Evolutionary conservation across 2,888 invertebrate species (phyloP), one percentile per base, ranked within the genome.

Genomic region (Athetis lepigone): DNA sequence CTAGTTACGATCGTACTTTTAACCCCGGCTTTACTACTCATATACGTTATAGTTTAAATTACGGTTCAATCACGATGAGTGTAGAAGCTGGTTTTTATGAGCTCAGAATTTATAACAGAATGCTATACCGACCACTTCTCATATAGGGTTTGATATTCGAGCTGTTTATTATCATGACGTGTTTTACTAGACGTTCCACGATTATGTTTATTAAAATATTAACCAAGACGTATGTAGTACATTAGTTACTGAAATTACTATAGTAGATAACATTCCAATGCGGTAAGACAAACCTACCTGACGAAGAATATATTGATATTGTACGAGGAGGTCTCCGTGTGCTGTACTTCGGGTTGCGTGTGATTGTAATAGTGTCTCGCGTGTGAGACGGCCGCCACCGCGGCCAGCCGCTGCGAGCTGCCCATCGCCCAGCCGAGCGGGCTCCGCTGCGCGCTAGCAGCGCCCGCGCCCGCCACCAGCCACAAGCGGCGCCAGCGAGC

Each of bases 231-330:
- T 42, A 25, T 39, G 18, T 51, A 42, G 16, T 47, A 37, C 39
- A 52, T 57, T 63, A 43, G 16, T 9, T 23, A 11, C 27, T 25
- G 8, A 9, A 56, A 42, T 54, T 25, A 40, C 13, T 23, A 54
- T 40, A 45, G 8, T 9, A 40, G 18, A 47, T 63, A 27, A 16
- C n/a, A 58, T 45, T 42, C 7, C 8, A 37, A 54, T 45, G 27
- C 25, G 45, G 23, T 46, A 4, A 43, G 7, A 13, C 8, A 21
- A 49, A 71, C 71, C 63, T 46, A 72, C 71, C 97, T 97, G 92
- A 97, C 97, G 79, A 98, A 96, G 81, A 97, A 95, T 77, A 97
- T 95, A 91, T 97, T 97, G 85, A 94, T 85, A 60, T 88, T 90
- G 75, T 89, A 92, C 61, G 90, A 86, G 50, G 95, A 87, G 39